Conservation (phyloP, 2,888 invertebrate species). For the Smittia aterrima region DNA sequence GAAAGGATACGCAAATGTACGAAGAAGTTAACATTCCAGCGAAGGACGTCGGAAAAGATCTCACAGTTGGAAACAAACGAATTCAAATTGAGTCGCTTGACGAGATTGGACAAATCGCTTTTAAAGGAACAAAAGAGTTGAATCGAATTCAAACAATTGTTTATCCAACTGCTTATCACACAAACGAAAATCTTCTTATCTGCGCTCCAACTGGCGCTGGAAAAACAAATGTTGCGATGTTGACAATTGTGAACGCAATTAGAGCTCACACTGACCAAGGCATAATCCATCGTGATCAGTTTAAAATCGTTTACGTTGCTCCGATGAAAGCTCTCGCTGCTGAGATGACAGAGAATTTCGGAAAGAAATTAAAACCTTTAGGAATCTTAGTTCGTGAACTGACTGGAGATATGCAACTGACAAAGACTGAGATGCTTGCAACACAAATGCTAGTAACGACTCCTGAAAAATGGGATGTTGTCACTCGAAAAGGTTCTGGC, state of each 20-base stretch:
- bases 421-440: slow-evolving; percentile 87
- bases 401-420: slow-evolving; percentile 97
- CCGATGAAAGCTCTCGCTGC: slow-evolving; percentile 99
- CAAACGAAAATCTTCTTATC: slow-evolving; percentile 94
- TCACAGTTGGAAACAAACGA: slow-evolving; percentile 63
- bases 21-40: slow-evolving; percentile 86
- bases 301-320: slow-evolving; percentile 98
- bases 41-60: slow-evolving; percentile 58
- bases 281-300: slow-evolving; percentile 83
- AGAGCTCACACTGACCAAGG: slow-evolving; percentile 79
- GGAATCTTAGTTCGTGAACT: slow-evolving; percentile 87
- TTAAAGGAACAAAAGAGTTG: slow-evolving; percentile 78
- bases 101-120: slow-evolving; percentile 84
- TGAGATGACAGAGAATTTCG: slow-evolving; percentile 96
- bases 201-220: slow-evolving; percentile 99
- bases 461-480: slow-evolving; percentile 99
- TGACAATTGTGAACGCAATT: slow-evolving; percentile 88
- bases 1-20: slow-evolving; percentile 69
- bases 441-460: slow-evolving; percentile 99
- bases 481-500: slow-evolving; percentile 90
- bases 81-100: slow-evolving; percentile 57
- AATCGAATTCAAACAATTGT: slow-evolving; percentile 97
- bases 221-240: slow-evolving; percentile 96
- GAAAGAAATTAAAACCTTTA: slow-evolving; percentile 69
- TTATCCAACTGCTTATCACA: slow-evolving; percentile 90